These are phyloP conservation scores for Columba janthina DNA, from an alignment of 2,113 vertebrate genomes.

Conservation along the genomic window DNA sequence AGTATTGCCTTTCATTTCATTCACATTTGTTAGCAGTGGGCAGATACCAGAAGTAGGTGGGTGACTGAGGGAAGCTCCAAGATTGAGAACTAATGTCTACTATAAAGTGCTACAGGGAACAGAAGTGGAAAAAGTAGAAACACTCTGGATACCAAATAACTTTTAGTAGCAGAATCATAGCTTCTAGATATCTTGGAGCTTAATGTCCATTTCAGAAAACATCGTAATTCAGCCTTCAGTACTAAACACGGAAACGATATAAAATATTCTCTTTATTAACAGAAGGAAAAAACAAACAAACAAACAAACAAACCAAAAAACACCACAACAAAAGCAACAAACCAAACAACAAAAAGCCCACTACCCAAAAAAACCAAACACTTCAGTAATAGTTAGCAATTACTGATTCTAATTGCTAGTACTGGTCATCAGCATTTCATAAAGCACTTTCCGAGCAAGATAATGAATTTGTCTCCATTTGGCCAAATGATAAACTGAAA, in stretches of 20 bases:
- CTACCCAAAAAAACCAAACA: background rate
- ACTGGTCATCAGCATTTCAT: background rate
- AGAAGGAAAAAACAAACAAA: background rate
- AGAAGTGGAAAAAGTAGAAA: background rate
- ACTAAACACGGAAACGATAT: background rate
- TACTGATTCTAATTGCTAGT: background rate
- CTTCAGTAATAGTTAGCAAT: background rate
- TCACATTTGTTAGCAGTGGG: conserved; percentile 49
- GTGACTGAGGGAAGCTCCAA: background rate
- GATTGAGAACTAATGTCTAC: background rate
- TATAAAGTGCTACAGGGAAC: background rate
- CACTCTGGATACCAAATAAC: background rate
- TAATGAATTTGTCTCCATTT: background rate
- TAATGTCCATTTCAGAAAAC: background rate
- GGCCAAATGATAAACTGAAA: background rate
- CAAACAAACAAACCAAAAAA: too few relatives aligned
- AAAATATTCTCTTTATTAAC: background rate
- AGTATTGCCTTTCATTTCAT: conserved; percentile 11
- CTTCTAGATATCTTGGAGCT: background rate
- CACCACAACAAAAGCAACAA: too few relatives aligned
- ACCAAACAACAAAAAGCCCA: too few relatives aligned
- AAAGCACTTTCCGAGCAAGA: background rate
- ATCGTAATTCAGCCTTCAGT: background rate
- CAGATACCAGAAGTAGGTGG: background rate
- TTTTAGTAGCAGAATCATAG: background rate